These are phyloP conservation scores for Bolborhynchus lineola DNA, from an alignment of 2,113 vertebrate genomes.

Conservation along the genomic window DNA sequence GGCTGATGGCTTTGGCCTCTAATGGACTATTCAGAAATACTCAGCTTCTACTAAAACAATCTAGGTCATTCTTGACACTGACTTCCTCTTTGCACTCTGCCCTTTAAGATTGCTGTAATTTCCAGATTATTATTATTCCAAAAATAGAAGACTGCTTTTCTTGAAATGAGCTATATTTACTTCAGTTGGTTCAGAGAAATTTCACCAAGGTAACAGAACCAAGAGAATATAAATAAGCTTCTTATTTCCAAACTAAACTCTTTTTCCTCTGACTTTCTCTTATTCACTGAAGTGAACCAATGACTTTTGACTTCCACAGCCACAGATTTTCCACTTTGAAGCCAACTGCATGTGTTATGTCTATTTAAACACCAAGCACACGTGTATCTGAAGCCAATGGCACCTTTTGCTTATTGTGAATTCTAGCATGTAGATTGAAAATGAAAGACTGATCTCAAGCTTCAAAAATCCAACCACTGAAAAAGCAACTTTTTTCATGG, in stretches of 20 bases:
- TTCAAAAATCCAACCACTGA: neutral
- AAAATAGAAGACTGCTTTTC: neutral
- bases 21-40: neutral
- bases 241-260: neutral
- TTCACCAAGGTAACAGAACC: neutral
- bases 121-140: neutral
- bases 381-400: neutral
- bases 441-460: neutral
- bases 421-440: neutral
- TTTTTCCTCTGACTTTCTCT: neutral
- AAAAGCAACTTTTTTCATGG: neutral
- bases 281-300: neutral
- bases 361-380: neutral
- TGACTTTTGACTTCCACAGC: neutral
- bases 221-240: neutral
- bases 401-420: neutral
- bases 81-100: neutral
- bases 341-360: neutral
- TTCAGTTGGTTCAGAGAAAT: neutral
- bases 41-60: neutral
- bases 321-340: slow-evolving; percentile 3
- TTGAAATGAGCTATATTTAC: neutral
- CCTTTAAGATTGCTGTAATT: neutral
- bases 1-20: neutral
- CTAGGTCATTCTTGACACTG: neutral